Conservation (phyloP, 2,797 vertebrate species). For the Pipistrellus nathusii region DNA sequence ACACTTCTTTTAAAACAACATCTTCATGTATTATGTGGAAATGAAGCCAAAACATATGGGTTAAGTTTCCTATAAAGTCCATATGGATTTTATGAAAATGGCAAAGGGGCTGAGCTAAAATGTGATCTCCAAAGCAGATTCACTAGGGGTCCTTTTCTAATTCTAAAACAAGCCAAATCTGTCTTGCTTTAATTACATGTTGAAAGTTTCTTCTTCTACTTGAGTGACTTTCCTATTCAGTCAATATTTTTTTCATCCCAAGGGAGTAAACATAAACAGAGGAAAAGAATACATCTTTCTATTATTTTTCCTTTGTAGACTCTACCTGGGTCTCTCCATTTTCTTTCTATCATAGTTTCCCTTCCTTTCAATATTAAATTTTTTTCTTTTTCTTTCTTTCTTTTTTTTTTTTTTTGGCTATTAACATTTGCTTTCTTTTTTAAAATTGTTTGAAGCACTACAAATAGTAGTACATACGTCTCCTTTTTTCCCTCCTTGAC, state of each 20-base stretch:
- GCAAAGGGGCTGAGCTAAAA: conserved; percentile 32
- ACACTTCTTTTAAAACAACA: conserved; percentile 67
- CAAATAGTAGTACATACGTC: too few species aligned
- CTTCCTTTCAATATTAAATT: neutral
- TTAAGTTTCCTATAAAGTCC: conserved; percentile 65
- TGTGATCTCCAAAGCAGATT: conserved; percentile 42
- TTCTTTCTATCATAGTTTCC: neutral
- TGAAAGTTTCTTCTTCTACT: neutral
- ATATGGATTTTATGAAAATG: conserved; percentile 64
- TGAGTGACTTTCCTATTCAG: neutral
- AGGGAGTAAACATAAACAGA: neutral
- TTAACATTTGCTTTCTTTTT: too few species aligned
- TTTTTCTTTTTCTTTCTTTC: too few species aligned
- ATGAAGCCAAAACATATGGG: conserved; percentile 74
- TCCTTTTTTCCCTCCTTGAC: too few species aligned
- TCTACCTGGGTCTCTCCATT: too few species aligned
- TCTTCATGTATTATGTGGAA: conserved; percentile 49
- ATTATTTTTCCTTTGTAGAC: neutral
- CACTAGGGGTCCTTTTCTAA: conserved; percentile 50
- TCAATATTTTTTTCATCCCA: conserved; percentile 50
- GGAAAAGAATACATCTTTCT: neutral
- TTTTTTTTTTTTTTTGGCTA: too few species aligned
- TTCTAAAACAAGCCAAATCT: conserved; percentile 15
- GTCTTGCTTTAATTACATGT: conserved; percentile 42
- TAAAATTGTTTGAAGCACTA: too few species aligned